phyloP scores from a whole-genome alignment of 2,888 invertebrate genomes.

The Spisula solida region DNA sequence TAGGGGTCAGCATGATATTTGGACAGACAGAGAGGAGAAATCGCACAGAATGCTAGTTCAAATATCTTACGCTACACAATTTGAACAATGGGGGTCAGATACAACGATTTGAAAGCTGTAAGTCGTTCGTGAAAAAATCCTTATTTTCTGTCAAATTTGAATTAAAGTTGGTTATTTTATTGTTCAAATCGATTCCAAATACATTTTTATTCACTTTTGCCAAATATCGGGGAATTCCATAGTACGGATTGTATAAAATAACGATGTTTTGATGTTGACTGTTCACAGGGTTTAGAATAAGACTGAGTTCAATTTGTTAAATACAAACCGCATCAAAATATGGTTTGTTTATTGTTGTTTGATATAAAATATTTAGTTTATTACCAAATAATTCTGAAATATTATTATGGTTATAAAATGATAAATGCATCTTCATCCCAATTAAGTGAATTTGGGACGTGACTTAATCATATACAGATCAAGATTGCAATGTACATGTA shows the following conservation, averaged over 20 bases:
- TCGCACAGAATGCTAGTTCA: not conserved
- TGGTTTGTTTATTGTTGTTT: too few relatives aligned
- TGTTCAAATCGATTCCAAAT: not conserved
- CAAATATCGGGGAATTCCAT: not conserved
- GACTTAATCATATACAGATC: too few relatives aligned
- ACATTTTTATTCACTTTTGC: not conserved
- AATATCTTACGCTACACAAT: not conserved
- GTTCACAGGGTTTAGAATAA: not conserved
- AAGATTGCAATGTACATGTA: too few relatives aligned
- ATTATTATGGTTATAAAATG: too few relatives aligned
- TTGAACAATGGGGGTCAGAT: conserved; percentile 54
- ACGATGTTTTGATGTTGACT: not conserved
- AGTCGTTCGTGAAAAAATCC: not conserved
- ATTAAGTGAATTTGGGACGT: too few relatives aligned
- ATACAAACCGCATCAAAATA: too few relatives aligned
- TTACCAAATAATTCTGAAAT: too few relatives aligned
- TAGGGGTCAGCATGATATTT: not conserved
- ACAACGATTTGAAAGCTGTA: not conserved
- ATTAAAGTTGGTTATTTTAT: conserved; percentile 24
- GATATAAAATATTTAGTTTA: too few relatives aligned
- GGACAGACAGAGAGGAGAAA: not conserved
- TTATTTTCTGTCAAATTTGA: conserved; percentile 11
- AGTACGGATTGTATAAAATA: not conserved
- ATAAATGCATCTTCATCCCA: too few relatives aligned
- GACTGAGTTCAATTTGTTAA: too few relatives aligned